Evolutionary conservation across 2,797 vertebrate species (phyloP).

Genomic region (Clamator glandarius): DNA sequence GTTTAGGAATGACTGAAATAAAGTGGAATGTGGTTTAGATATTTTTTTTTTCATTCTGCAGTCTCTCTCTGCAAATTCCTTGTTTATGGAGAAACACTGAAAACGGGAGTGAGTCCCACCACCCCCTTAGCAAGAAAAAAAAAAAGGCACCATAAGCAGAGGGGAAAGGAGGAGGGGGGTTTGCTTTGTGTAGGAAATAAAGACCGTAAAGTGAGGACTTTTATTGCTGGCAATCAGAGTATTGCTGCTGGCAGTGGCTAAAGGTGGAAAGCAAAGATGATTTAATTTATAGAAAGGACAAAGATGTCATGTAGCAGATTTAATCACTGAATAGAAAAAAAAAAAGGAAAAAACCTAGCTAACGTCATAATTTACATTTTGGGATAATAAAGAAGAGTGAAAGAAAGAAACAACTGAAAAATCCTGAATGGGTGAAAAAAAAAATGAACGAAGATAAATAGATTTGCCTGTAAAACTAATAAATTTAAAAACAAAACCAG

Average conservation of each 20-base stretch:
- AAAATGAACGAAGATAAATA: constrained; percentile 75
- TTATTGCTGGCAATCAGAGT: constrained; percentile 73
- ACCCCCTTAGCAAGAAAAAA: neutral
- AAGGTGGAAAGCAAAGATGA: constrained; percentile 83
- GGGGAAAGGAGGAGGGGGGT: constrained; percentile 2
- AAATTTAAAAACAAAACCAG: constrained; percentile 85
- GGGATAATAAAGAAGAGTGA: constrained; percentile 82
- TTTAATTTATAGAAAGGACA: constrained; percentile 87
- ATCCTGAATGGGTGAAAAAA: constrained; percentile 53
- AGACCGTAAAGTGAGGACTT: constrained; percentile 73
- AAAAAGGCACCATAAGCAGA: constrained; percentile 20
- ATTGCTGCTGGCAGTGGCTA: constrained; percentile 76
- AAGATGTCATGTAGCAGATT: constrained; percentile 85
- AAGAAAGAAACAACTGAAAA: constrained; percentile 76
- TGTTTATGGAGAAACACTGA: constrained; percentile 73
- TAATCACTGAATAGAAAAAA: constrained; percentile 80
- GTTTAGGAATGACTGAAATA: constrained; percentile 79
- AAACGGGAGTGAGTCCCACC: constrained; percentile 37
- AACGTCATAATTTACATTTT: constrained; percentile 85
- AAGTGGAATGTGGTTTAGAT: constrained; percentile 67
- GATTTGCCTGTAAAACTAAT: constrained; percentile 83
- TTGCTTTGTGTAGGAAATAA: constrained; percentile 74
- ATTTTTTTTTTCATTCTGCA: constrained; percentile 1
- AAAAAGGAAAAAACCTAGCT: constrained; percentile 74
- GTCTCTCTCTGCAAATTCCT: constrained; percentile 53